Evolutionary conservation across 2,888 invertebrate genomes (phyloP).

Genomic region (Meteorus colon): DNA sequence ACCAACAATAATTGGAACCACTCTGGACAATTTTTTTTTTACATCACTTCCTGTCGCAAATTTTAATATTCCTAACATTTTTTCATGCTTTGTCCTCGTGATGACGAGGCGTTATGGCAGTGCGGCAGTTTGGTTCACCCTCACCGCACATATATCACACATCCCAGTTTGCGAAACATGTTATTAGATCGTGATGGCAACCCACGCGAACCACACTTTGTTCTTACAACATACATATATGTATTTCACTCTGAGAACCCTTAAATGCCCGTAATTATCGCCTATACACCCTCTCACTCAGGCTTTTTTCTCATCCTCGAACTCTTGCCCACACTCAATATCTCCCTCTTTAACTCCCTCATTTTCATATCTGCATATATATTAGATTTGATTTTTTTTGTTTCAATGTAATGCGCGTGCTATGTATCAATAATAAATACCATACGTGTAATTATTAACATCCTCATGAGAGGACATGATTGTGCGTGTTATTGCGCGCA

Average conservation of each 20-base stretch:
- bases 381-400: constrained; percentile 47
- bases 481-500: not conserved
- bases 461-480: constrained; percentile 30
- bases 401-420: not conserved
- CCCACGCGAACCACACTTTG: constrained; percentile 61
- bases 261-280: constrained; percentile 68
- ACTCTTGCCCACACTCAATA: constrained; percentile 26
- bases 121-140: constrained; percentile 19
- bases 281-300: constrained; percentile 54
- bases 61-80: not conserved
- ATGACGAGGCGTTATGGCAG: not conserved
- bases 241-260: constrained; percentile 47
- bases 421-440: constrained; percentile 18
- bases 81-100: not conserved
- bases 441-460: constrained; percentile 38
- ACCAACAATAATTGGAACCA: too few species aligned
- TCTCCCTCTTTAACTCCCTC: not conserved
- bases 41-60: too few species aligned
- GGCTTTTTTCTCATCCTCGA: not conserved
- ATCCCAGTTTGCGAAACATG: constrained; percentile 58
- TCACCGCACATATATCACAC: constrained; percentile 37
- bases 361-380: constrained; percentile 62
- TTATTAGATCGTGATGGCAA: constrained; percentile 65
- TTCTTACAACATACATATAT: constrained; percentile 48
- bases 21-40: not conserved